Conservation (phyloP, 2,113 vertebrate species). For the Toxostoma redivivum region DNA sequence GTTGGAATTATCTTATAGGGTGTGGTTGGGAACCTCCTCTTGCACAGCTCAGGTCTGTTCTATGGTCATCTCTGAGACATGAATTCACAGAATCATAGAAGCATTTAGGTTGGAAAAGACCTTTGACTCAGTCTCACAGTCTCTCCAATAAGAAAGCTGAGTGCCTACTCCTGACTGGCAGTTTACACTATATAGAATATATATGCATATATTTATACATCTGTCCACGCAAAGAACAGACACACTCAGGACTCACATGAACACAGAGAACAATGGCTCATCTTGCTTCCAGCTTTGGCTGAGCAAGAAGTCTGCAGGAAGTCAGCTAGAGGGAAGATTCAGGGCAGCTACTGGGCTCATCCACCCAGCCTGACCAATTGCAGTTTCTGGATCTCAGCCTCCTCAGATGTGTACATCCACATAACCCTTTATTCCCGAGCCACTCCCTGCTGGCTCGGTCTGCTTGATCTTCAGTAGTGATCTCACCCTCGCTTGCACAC, state of each 20-base stretch:
- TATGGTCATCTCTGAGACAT: neutral
- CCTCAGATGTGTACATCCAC: neutral
- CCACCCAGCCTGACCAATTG: neutral
- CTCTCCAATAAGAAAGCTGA: neutral
- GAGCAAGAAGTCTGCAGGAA: neutral
- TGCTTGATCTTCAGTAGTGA: neutral
- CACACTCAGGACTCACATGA: neutral
- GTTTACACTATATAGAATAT: neutral
- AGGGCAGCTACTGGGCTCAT: neutral
- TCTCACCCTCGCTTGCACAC: rapidly evolving
- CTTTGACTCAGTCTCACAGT: neutral
- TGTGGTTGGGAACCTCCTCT: neutral
- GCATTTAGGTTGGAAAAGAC: neutral
- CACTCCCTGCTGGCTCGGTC: rapidly evolving
- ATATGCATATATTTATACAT: neutral
- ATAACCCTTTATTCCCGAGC: neutral
- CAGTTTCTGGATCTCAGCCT: neutral
- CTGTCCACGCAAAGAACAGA: neutral
- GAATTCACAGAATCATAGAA: neutral
- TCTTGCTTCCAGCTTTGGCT: neutral
- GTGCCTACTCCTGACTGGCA: rapidly evolving
- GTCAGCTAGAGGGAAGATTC: neutral
- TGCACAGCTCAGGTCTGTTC: rapidly evolving
- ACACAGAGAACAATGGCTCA: neutral
- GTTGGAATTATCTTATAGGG: neutral